Evolutionary conservation across 2,797 vertebrate genomes (phyloP).

Genomic region (Cyclopterus lumpus): DNA sequence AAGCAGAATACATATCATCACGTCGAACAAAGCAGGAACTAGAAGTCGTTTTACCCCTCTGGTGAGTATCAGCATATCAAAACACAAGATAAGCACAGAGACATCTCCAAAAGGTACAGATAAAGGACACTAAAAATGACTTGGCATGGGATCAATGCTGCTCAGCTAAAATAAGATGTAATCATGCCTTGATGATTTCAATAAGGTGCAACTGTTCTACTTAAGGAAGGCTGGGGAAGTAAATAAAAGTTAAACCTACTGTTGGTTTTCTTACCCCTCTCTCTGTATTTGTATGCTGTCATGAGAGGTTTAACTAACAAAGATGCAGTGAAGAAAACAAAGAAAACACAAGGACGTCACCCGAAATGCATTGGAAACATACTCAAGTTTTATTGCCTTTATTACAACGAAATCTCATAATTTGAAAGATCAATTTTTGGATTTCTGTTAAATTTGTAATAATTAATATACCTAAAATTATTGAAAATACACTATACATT

Average conservation of each 20-base stretch:
- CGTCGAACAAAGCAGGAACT: background rate
- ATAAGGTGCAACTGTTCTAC: constrained; percentile 39
- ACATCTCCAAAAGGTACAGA: constrained; percentile 42
- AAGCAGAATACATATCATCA: constrained; percentile 7
- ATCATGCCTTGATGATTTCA: constrained; percentile 43
- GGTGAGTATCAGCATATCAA: background rate
- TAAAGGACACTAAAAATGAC: constrained; percentile 48
- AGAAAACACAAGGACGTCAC: background rate
- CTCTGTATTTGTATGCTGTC: background rate
- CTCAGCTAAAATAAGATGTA: constrained; percentile 42
- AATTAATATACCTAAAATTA: too few relatives aligned
- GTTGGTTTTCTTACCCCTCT: background rate
- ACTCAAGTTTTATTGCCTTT: background rate
- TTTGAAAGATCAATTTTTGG: background rate
- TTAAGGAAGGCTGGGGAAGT: constrained; percentile 16
- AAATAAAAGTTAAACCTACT: constrained; percentile 20
- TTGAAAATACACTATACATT: background rate
- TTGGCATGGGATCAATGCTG: constrained; percentile 49
- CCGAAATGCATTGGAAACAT: background rate
- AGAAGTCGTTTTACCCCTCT: background rate
- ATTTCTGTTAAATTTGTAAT: background rate
- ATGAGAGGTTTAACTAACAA: background rate
- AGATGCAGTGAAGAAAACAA: background rate
- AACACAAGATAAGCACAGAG: constrained; percentile 12
- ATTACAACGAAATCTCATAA: background rate